Percentiles rank a stretch among this genome's conserved stretches.
Evolutionary conservation across 23 tunicate species (phyloP).

Genomic region (Ciona savignyi): DNA sequence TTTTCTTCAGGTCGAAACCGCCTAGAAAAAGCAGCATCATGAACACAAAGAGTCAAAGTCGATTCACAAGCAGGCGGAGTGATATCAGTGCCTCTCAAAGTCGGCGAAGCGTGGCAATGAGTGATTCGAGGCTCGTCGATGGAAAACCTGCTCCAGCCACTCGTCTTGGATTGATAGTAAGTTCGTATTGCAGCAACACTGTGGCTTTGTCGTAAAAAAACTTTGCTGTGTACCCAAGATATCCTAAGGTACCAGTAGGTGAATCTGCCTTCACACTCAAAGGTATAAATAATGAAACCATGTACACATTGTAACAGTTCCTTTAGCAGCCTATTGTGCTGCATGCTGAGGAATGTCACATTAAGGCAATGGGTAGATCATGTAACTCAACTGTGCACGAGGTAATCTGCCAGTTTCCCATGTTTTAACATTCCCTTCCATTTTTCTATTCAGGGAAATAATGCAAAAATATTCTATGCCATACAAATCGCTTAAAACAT

Average conservation of each 20-base stretch:
- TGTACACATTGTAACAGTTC: no score
- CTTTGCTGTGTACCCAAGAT: no score
- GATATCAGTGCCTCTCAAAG: constrained; percentile 52
- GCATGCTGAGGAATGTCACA: no score
- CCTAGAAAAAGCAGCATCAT: constrained; percentile 37
- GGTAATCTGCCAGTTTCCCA: background rate
- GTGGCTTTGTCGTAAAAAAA: no score
- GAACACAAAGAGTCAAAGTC: constrained; percentile 60
- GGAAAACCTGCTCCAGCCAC: constrained; percentile 22
- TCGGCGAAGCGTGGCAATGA: constrained; percentile 64
- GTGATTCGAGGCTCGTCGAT: constrained; percentile 61
- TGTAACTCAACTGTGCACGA: no score
- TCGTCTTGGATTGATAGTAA: constrained; percentile 6
- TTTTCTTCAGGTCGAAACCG: constrained; percentile 18
- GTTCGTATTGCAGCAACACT: no score
- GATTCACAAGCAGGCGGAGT: constrained; percentile 55
- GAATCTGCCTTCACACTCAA: no score
- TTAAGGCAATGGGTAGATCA: no score
- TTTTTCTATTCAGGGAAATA: background rate
- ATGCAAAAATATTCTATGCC: background rate
- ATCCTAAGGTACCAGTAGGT: no score
- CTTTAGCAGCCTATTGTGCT: no score
- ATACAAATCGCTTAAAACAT: background rate
- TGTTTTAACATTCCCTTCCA: background rate
- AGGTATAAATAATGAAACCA: no score